A percentile compares a stretch with the other conserved stretches of the same genome.
phyloP scores from a whole-genome alignment of 2,888 invertebrate genomes.

The Thecocarcelia acutangulata region DNA sequence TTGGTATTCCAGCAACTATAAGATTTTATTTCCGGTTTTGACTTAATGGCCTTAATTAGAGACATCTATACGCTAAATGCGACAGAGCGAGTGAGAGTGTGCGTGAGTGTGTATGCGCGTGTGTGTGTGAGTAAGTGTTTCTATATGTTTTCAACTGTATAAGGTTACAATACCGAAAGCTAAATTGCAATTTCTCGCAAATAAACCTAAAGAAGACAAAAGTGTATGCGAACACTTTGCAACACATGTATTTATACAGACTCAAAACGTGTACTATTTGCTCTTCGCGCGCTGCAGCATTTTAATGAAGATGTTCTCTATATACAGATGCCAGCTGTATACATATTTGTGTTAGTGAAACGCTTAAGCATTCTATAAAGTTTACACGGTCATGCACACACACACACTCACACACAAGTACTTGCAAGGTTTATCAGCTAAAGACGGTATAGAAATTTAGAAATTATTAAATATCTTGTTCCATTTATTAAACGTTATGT shows the following conservation, averaged over 20 bases:
- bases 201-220: constrained; percentile 18
- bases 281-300: constrained; percentile 19
- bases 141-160: constrained; percentile 20
- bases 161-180: constrained; percentile 41
- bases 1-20: constrained; percentile 55
- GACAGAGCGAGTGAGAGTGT: background rate
- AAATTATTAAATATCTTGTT: constrained; percentile 37
- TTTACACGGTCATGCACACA: background rate
- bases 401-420: no score
- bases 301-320: constrained; percentile 49
- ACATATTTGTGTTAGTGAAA: background rate
- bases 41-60: constrained; percentile 69
- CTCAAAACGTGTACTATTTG: constrained; percentile 39
- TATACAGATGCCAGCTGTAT: constrained; percentile 18
- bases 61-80: constrained; percentile 53
- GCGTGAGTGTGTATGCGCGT: background rate
- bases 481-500: background rate
- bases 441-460: background rate
- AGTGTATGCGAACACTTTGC: constrained; percentile 42
- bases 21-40: constrained; percentile 69
- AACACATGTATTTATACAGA: constrained; percentile 54
- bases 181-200: constrained; percentile 44
- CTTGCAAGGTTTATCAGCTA: constrained; percentile 17
- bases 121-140: background rate
- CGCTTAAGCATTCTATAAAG: constrained; percentile 1